Base-by-base conservation (phyloP, 2,113 vertebrate genomes). In the Microcebus lehilahytsara region DNA sequence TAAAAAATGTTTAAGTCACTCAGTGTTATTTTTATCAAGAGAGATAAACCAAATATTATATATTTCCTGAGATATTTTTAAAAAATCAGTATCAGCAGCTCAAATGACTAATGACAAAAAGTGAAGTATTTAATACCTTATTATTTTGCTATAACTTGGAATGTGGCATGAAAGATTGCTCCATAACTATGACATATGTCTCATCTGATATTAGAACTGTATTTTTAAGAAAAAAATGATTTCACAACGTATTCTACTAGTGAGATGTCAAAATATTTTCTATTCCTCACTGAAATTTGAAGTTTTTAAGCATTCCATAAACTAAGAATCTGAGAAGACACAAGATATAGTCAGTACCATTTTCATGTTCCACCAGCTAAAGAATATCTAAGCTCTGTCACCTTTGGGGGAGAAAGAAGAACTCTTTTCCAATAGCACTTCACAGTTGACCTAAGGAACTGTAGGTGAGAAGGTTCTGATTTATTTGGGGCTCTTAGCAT, bases 191-290 rank as follows among this genome's bases (percentile, higher is more conserved):
- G 74, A 72, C 12, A 75, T 75, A 64, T 51, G 56, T 77, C 60
- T 97, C 30, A 64, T 12, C 11, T 64, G 42, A 71, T 64, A 66
- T 77, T 80, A 87, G 14, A 97, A 22, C 49, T 77, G 9, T 78
- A 14, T 87, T 89, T 93, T 96, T 22, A 72, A 92, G 77, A 91
- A 89, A 71, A 71, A 74, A 85, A 64, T 77, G 13, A 89, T 92
- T 97, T 94, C 37, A 89, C 56, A 89, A 79, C 49, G 95, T 92
- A 74, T 71, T 78, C 9, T 32, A 77, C 23, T 87, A 95, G 9
- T 23, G 93, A 58, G 27, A 53, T 74, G 22, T 89, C 80, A 96
- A 93, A 95, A 92, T 93, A 78, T 87, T 92, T 95, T 94, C 49
- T 37, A 79, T 94, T 89, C 7, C 51, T 93, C 42, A 51, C 13